phyloP scores from a whole-genome alignment of 2,888 invertebrate species.

The Xiphydria camelus region DNA sequence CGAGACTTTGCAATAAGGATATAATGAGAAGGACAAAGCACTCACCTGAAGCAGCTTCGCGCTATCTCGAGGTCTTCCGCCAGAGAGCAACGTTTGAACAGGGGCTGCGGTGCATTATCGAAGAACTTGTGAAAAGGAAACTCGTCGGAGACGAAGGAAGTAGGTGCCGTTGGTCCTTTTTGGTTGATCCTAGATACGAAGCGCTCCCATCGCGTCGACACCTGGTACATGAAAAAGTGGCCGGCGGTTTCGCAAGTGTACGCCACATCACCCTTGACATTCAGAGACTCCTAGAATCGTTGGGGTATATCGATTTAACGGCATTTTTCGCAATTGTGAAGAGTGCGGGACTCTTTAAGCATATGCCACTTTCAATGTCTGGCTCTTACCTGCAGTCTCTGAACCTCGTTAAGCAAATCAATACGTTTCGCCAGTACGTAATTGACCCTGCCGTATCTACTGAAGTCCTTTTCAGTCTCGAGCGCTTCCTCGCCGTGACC shows the following conservation, averaged over 20 bases:
- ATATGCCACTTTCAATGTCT: too few species aligned
- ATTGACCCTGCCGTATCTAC: slow-evolving; percentile 97
- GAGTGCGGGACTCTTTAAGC: too few species aligned
- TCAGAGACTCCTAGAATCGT: slow-evolving; percentile 75
- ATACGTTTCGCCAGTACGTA: slow-evolving; percentile 94
- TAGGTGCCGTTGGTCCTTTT: slow-evolving; percentile 47
- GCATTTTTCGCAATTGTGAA: too few species aligned
- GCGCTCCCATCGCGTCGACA: slow-evolving; percentile 89
- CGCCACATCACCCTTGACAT: slow-evolving; percentile 84
- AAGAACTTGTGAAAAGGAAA: slow-evolving; percentile 97
- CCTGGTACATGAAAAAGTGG: slow-evolving; percentile 95
- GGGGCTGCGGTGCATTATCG: slow-evolving; percentile 87
- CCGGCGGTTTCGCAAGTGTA: slow-evolving; percentile 99
- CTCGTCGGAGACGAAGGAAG: slow-evolving; percentile 69
- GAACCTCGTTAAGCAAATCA: slow-evolving; percentile 85
- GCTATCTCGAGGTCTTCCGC: slow-evolving; percentile 88
- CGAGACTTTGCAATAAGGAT: not conserved
- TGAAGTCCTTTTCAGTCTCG: slow-evolving; percentile 99
- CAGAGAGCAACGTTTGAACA: slow-evolving; percentile 79
- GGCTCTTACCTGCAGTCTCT: slow-evolving; percentile 76
- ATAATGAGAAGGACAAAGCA: not conserved
- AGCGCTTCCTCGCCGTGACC: slow-evolving; percentile 98
- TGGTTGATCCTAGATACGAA: slow-evolving; percentile 71
- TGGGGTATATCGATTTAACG: too few species aligned
- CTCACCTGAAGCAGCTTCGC: slow-evolving; percentile 82